Evolutionary conservation across 2,113 vertebrate species (phyloP).

Genomic region (Setophaga coronata): DNA sequence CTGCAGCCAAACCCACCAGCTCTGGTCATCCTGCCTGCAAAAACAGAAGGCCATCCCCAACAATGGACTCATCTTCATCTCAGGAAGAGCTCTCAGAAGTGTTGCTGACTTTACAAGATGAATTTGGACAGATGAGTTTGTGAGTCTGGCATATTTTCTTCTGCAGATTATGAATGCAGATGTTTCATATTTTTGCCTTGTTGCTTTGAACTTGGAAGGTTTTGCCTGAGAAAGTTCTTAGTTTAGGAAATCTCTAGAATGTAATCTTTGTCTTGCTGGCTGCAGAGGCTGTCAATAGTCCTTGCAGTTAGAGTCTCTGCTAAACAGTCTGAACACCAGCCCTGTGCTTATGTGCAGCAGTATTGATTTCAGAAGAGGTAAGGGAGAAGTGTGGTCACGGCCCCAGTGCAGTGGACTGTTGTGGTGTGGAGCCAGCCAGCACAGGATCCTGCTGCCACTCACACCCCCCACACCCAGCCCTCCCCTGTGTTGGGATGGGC

Average conservation of each 20-base stretch:
- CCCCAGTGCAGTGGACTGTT: not conserved
- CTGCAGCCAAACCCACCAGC: conserved; percentile 37
- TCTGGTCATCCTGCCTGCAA: not conserved
- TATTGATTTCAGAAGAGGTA: not conserved
- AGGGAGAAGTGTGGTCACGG: not conserved
- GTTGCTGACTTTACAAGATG: conserved; percentile 87
- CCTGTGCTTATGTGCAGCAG: not conserved
- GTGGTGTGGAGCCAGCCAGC: not conserved
- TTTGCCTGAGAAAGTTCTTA: not conserved
- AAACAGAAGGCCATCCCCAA: conserved; percentile 16
- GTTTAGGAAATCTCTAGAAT: not conserved
- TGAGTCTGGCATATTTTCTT: conserved; percentile 66
- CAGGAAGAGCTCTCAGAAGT: conserved; percentile 87
- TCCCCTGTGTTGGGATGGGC: not conserved
- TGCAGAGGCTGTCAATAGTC: not conserved
- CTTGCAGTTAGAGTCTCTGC: not conserved
- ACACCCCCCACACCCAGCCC: not conserved
- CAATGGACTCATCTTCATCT: conserved; percentile 68
- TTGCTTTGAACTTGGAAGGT: not conserved
- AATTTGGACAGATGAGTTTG: conserved; percentile 93
- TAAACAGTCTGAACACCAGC: not conserved
- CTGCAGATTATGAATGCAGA: not conserved
- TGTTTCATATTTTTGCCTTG: not conserved
- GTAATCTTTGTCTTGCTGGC: not conserved
- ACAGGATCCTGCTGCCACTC: not conserved